Percentiles rank a stretch among this genome's conserved stretches.
phyloP scores from a whole-genome alignment of 2,113 vertebrate species.

The Artemisiospiza belli region DNA sequence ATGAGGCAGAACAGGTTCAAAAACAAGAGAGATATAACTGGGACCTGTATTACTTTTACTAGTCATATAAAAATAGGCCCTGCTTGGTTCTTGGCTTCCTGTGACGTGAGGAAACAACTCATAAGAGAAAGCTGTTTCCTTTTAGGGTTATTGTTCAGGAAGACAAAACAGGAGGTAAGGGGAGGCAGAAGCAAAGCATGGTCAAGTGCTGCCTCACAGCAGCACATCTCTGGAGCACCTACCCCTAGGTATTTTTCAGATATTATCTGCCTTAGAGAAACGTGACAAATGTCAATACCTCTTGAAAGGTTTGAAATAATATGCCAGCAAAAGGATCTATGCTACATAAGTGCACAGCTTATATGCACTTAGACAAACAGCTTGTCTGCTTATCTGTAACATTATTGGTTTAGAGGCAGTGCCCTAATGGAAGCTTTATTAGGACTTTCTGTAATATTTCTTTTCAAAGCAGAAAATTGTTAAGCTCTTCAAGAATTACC shows the following conservation, averaged over 20 bases:
- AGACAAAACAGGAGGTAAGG: background rate
- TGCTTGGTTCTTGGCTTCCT: background rate
- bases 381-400: background rate
- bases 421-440: background rate
- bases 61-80: background rate
- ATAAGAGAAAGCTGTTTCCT: background rate
- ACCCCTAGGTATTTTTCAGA: background rate
- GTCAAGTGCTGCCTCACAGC: background rate
- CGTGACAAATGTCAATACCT: background rate
- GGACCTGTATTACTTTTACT: background rate
- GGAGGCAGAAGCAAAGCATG: background rate
- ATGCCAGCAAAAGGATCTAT: background rate
- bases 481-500: background rate
- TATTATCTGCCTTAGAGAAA: background rate
- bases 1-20: background rate
- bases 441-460: background rate
- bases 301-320: background rate
- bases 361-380: background rate
- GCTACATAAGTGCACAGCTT: background rate
- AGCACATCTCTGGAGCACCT: background rate
- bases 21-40: background rate
- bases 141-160: background rate
- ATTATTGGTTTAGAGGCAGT: background rate
- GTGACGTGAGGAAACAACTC: background rate
- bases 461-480: slow-evolving; percentile 26